Percentiles rank a stretch among this genome's conserved stretches.
Evolutionary conservation across 2,113 vertebrate genomes (phyloP).

Genomic region (Cariama cristata): DNA sequence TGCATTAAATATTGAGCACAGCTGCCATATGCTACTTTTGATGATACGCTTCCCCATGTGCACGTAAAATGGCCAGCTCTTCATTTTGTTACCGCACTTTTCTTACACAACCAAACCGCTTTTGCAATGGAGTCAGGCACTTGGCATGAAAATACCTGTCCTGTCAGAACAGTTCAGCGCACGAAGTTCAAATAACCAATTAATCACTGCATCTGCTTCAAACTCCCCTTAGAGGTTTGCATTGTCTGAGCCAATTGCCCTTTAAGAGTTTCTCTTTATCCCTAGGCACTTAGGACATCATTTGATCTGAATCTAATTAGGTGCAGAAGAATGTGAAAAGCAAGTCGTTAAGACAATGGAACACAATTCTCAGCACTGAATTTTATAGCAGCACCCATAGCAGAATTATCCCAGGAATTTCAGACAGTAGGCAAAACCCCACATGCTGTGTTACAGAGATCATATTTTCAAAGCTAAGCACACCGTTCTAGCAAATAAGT

Average conservation of each 20-base stretch:
- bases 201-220: conserved; percentile 46
- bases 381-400: background rate
- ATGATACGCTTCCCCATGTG: background rate
- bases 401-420: background rate
- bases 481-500: background rate
- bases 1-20: background rate
- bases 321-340: conserved; percentile 38
- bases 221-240: conserved; percentile 8
- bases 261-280: conserved; percentile 56
- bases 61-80: background rate
- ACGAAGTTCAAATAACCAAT: conserved; percentile 47
- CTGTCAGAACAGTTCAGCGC: conserved; percentile 43
- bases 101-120: background rate
- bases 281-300: conserved; percentile 43
- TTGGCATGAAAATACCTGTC: conserved; percentile 60
- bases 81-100: background rate
- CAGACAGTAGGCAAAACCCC: background rate
- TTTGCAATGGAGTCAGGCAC: background rate
- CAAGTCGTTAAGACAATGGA: conserved; percentile 43
- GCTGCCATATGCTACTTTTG: background rate
- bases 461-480: background rate
- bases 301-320: conserved; percentile 64
- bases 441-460: background rate
- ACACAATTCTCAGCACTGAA: background rate
- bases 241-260: conserved; percentile 44